Conservation (phyloP, 2,113 vertebrate species). For the Phrynocephalus versicolor region DNA sequence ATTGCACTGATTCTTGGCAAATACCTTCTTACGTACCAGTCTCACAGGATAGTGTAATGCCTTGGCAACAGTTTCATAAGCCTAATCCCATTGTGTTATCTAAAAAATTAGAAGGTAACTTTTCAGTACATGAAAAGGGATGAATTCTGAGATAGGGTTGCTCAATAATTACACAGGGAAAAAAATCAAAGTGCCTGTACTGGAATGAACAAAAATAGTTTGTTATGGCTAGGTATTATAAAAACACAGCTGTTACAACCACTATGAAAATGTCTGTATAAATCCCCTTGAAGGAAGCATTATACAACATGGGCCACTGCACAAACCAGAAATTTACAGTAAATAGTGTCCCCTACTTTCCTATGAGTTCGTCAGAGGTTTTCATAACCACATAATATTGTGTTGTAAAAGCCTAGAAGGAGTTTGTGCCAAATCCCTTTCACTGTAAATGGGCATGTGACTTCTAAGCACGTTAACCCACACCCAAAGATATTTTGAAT, state of each 20-base stretch:
- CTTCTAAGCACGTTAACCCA: not conserved
- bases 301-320: no score
- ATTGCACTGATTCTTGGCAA: not conserved
- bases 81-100: no score
- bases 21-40: not conserved
- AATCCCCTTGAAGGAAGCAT: no score
- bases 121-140: not conserved
- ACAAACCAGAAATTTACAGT: no score
- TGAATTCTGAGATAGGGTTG: not conserved
- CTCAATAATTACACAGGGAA: not conserved
- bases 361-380: not conserved
- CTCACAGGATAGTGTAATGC: not conserved
- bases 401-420: not conserved
- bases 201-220: not conserved
- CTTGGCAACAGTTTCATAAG: not conserved
- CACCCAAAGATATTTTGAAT: not conserved
- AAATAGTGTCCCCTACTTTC: not conserved
- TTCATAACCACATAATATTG: not conserved
- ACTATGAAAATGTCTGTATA: no score
- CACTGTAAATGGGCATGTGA: not conserved
- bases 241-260: no score
- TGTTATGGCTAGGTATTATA: no score
- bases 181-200: not conserved
- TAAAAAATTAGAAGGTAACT: not conserved
- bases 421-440: not conserved